Base-by-base conservation (phyloP, 2,797 vertebrate species). In the Sebastes wilsoni region DNA sequence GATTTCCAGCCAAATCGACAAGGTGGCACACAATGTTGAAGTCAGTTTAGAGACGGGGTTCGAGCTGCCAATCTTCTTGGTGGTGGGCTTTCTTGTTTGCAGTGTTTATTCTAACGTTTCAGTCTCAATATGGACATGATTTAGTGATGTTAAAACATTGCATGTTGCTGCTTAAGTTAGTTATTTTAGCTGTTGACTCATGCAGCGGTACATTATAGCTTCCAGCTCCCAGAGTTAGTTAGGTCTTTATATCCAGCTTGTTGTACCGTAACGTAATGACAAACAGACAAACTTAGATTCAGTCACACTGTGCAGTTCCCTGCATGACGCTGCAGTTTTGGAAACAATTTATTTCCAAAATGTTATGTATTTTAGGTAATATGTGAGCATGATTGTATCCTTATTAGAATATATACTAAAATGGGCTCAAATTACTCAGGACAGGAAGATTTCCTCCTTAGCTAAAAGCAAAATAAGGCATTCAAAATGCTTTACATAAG, bases 261-360 rank as follows among this genome's bases (percentile, higher is more conserved):
- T 85, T 87, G 77, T 79, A 16, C 77, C 87, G 82, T 83, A 77
- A 81, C 18, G 27, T 90, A 88, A 93, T 86, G 83, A 89, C 83
- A 89, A 89, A 88, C 83, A 91, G 85, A 73, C 68, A 60, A 73
- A 77, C 64, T 36, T 20, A 59, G 49, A 70, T 69, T 64, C 69
- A 69, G 64, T 60, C 42, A 16, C 28, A 76, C 20, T 55, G 2
- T 58, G 52, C 25, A 28, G 61, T 16, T 84, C 54, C 32, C 46
- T 55, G 32, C 36, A 72, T 74, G 72, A 81, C 46, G 22, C 11
- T 49, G 46, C 49, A 54, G 20, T 54, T 13, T 54, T 54, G 49
- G 49, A 54, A 54, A 22, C 9, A 54, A 54, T 22, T 22, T n/a
- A 54, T 54, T 54, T 54, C 49, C 18, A 49, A 49, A 49, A 49